Percentiles rank a stretch among this genome's conserved stretches.
Evolutionary conservation across 2,113 vertebrate genomes (phyloP).

Genomic region (Brachyistius frenatus): DNA sequence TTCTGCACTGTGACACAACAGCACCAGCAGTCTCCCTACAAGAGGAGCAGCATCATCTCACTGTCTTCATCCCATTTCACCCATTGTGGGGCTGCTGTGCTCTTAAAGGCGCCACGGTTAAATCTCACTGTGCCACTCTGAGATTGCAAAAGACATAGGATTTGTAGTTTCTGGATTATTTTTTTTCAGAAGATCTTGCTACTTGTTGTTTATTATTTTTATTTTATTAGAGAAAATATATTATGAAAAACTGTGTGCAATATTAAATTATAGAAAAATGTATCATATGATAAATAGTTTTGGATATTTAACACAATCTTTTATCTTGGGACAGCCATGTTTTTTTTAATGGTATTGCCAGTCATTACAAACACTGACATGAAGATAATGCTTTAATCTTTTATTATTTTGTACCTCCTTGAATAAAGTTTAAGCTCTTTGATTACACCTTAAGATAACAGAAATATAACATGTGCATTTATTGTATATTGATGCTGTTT

Average conservation of each 20-base stretch:
- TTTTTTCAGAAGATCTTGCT: neutral
- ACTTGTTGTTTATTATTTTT: slow-evolving; percentile 25
- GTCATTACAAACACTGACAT: slow-evolving; percentile 1
- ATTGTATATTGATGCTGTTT: slow-evolving; percentile 23
- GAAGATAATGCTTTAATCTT: slow-evolving; percentile 9
- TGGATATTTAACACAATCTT: slow-evolving; percentile 9
- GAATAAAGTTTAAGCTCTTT: slow-evolving; percentile 10
- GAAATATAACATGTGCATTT: slow-evolving; percentile 18
- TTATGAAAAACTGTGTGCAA: slow-evolving; percentile 23
- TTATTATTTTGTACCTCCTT: slow-evolving; percentile 59
- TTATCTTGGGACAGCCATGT: neutral
- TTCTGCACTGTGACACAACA: slow-evolving; percentile 31
- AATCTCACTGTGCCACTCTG: neutral
- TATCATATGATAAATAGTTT: slow-evolving; percentile 2
- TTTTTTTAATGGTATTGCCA: neutral
- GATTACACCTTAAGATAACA: slow-evolving; percentile 13
- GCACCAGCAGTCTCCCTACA: neutral
- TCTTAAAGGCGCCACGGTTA: neutral
- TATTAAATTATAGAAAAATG: slow-evolving; percentile 26
- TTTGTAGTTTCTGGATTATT: neutral
- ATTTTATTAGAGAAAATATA: slow-evolving; percentile 20
- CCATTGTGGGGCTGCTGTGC: neutral
- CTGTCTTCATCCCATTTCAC: neutral
- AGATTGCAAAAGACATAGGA: slow-evolving; percentile 5
- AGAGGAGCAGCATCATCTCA: slow-evolving; percentile 3